Evolutionary conservation across 2,797 vertebrate species (phyloP).

Genomic region (Chanos chanos): DNA sequence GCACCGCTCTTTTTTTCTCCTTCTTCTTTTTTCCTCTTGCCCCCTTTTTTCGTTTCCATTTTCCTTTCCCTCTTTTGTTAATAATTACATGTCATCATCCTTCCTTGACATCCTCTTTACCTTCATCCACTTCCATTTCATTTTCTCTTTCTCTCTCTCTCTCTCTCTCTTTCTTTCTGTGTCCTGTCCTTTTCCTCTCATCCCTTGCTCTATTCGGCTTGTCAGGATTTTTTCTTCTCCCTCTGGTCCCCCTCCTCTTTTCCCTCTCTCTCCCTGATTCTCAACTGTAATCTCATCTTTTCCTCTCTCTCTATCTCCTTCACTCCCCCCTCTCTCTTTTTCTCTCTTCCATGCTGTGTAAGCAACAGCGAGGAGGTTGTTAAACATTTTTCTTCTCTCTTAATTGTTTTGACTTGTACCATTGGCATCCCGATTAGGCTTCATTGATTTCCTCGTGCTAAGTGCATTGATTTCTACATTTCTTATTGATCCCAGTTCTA

Average conservation of each 20-base stretch:
- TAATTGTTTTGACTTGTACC: conserved; percentile 98
- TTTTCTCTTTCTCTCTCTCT: background rate
- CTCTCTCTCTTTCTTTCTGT: background rate
- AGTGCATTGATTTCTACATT: conserved; percentile 98
- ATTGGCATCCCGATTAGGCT: conserved; percentile 97
- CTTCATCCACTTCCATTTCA: conserved; percentile 10
- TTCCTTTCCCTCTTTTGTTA: conserved; percentile 36
- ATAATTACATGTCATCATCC: conserved; percentile 6
- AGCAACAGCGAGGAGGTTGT: conserved; percentile 73
- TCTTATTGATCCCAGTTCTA: conserved; percentile 95
- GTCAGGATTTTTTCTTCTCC: conserved; percentile 3
- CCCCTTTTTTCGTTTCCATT: conserved; percentile 6
- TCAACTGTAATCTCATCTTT: conserved; percentile 32
- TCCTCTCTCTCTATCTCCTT: background rate
- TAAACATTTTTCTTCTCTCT: conserved; percentile 92
- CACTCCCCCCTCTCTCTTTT: conserved; percentile 2
- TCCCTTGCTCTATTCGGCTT: conserved; percentile 17
- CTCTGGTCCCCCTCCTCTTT: background rate
- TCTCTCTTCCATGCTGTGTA: conserved; percentile 61
- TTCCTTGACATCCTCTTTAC: conserved; percentile 3
- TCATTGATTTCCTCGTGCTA: conserved; percentile 94
- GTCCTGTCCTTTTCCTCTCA: conserved; percentile 2
- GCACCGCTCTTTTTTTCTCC: background rate
- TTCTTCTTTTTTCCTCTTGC: background rate
- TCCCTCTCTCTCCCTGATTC: conserved; percentile 10